A percentile compares a stretch with the other conserved stretches of the same genome.
Evolutionary conservation across 2,113 vertebrate species (phyloP).

Genomic region (Hippolais icterina): DNA sequence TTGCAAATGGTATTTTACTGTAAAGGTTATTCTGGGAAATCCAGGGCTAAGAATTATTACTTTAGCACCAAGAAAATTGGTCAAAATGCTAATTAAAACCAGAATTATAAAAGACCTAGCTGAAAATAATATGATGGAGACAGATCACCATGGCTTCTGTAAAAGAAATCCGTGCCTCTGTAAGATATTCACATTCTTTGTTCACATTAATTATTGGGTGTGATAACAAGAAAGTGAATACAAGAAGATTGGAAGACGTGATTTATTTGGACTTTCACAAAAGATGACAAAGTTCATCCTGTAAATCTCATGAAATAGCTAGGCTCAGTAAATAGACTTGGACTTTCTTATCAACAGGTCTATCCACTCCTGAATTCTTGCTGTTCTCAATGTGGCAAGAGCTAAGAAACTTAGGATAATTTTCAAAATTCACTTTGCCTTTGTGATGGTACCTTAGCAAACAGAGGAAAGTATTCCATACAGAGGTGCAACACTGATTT

Average conservation of each 20-base stretch:
- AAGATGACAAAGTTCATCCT: background rate
- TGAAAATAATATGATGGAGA: slow-evolving; percentile 55
- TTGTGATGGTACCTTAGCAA: background rate
- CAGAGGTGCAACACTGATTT: background rate
- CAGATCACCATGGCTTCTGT: slow-evolving; percentile 35
- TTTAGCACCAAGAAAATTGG: slow-evolving; percentile 41
- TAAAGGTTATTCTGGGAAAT: slow-evolving; percentile 56
- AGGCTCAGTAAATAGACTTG: background rate
- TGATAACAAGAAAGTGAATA: slow-evolving; percentile 51
- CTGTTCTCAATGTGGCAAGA: background rate
- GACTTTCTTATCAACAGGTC: background rate
- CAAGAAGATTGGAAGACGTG: slow-evolving; percentile 14
- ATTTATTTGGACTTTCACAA: slow-evolving; percentile 35
- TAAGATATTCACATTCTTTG: slow-evolving; percentile 52
- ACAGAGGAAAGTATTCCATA: background rate
- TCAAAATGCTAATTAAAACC: slow-evolving; percentile 50
- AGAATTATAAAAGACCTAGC: slow-evolving; percentile 43
- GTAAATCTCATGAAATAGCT: background rate
- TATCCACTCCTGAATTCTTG: background rate
- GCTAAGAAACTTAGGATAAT: background rate
- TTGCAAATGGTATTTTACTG: slow-evolving; percentile 17
- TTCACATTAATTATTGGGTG: slow-evolving; percentile 45
- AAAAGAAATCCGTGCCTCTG: slow-evolving; percentile 48
- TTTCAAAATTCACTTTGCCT: background rate
- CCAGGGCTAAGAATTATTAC: slow-evolving; percentile 4